These are phyloP conservation scores for Hemicrepidius hirtus DNA, from an alignment of 2,888 invertebrate species.

Conservation along the genomic window DNA sequence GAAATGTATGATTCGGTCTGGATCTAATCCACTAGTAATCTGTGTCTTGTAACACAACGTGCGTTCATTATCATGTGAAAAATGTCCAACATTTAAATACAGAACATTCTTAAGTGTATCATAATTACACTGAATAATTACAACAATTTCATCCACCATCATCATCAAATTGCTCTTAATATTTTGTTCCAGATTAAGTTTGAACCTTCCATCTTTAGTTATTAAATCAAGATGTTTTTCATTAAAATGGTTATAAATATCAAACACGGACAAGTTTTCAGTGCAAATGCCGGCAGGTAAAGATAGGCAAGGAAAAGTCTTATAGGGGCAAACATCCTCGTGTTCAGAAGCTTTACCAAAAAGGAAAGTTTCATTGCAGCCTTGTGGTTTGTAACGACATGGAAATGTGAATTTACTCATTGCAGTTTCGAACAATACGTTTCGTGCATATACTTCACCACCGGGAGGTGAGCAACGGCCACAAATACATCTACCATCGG, in stretches of 20 bases:
- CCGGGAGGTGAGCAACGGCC: slow-evolving; percentile 59
- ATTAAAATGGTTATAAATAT: slow-evolving; percentile 5
- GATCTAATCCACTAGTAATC: not conserved
- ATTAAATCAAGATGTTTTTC: not conserved
- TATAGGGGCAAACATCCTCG: not conserved
- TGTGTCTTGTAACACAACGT: not conserved
- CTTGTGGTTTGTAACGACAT: slow-evolving; percentile 14
- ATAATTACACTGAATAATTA: slow-evolving; percentile 1
- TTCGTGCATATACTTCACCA: not conserved
- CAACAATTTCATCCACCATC: not conserved
- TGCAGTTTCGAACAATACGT: slow-evolving; percentile 2
- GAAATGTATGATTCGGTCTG: not conserved
- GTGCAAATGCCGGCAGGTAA: not conserved
- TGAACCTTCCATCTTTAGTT: slow-evolving; percentile 6
- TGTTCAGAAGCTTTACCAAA: not conserved
- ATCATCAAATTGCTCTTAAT: slow-evolving; percentile 4
- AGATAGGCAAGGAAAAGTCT: not conserved
- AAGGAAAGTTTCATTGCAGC: not conserved
- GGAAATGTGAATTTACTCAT: slow-evolving; percentile 18
- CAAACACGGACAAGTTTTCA: not conserved
- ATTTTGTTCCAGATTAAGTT: not conserved
- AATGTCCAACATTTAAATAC: not conserved
- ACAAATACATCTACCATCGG: slow-evolving; percentile 62
- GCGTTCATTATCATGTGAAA: not conserved
- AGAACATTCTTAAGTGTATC: not conserved